Evolutionary conservation across 2,113 vertebrate genomes (phyloP).

Genomic region (Phoxinus phoxinus): DNA sequence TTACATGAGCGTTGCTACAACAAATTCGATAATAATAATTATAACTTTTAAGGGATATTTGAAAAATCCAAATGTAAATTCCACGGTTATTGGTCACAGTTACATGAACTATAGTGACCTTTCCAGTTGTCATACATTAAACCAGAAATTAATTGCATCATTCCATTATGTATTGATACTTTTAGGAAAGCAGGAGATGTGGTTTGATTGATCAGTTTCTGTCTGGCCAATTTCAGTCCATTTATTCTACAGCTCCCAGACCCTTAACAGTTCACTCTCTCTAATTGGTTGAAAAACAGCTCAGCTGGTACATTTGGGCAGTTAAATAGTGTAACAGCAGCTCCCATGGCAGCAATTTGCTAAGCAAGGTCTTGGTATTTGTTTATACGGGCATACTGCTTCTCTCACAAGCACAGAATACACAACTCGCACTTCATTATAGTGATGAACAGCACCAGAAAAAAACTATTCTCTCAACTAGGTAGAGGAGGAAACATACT

Average conservation of each 20-base stretch:
- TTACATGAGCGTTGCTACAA: neutral
- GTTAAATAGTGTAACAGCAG: neutral
- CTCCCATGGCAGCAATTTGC: constrained; percentile 5
- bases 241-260: neutral
- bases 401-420: neutral
- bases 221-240: neutral
- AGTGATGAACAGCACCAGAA: neutral
- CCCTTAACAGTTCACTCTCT: neutral
- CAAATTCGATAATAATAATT: neutral
- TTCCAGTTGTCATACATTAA: neutral
- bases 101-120: neutral
- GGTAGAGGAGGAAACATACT: neutral
- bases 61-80: neutral
- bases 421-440: neutral
- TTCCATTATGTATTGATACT: neutral
- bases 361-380: neutral
- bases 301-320: neutral
- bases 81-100: neutral
- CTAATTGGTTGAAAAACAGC: constrained; percentile 11
- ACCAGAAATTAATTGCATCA: neutral
- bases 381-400: neutral
- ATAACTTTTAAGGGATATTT: neutral
- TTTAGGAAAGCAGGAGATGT: neutral
- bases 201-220: constrained; percentile 6
- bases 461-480: neutral